phyloP scores from a whole-genome alignment of 2,113 vertebrate species.

The Junco hyemalis region DNA sequence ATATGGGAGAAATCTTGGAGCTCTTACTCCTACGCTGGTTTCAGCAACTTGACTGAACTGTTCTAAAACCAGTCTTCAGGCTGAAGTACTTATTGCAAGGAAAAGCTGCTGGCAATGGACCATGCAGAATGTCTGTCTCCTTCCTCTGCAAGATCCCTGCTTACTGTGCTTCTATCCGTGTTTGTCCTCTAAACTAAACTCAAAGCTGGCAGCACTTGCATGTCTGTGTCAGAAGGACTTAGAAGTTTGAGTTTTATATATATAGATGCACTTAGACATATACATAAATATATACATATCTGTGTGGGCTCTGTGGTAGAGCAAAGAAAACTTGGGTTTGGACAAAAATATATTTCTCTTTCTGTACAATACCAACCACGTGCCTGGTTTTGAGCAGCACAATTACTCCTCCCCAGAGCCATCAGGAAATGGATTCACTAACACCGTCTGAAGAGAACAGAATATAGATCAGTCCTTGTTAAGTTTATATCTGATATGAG shows the following conservation, averaged over 20 bases:
- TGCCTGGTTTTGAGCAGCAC: not conserved
- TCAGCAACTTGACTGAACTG: not conserved
- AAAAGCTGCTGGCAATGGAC: not conserved
- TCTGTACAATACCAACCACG: not conserved
- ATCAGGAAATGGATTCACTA: not conserved
- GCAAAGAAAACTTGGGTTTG: not conserved
- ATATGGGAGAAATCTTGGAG: not conserved
- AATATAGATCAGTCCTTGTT: conserved; percentile 14
- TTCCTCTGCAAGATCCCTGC: conserved; percentile 8
- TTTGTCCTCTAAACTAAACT: conserved; percentile 49
- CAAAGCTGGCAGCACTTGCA: not conserved
- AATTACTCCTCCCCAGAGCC: not conserved
- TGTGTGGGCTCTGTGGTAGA: not conserved
- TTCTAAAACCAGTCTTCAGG: not conserved
- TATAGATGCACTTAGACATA: not conserved
- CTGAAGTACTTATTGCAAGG: not conserved
- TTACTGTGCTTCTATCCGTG: conserved; percentile 47
- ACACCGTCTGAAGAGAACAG: not conserved
- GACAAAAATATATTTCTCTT: not conserved
- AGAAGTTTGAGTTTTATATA: not conserved
- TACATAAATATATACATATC: not conserved
- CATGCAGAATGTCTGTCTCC: not conserved
- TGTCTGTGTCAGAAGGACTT: not conserved
- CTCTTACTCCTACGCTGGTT: not conserved
- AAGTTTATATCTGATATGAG: conserved; percentile 9